These are phyloP conservation scores for Leucoptera coffeella DNA, from an alignment of 2,888 invertebrate species.

Conservation along the genomic window DNA sequence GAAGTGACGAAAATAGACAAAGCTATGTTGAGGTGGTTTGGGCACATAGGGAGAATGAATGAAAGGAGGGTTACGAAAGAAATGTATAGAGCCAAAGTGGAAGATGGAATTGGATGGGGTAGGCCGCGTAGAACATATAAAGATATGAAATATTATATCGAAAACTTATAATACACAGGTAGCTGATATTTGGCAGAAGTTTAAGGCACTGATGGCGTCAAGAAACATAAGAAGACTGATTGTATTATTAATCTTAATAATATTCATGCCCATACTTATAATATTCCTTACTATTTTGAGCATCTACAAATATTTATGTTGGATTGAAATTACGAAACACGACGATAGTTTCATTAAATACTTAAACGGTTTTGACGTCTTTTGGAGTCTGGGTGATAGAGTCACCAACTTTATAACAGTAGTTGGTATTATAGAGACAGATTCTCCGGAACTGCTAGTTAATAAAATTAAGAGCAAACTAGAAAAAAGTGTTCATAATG, in stretches of 20 bases:
- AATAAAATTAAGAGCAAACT: constrained; percentile 16
- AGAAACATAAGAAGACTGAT: constrained; percentile 9
- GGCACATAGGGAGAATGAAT: too few relatives aligned
- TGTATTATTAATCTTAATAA: constrained; percentile 10
- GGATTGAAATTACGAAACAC: constrained; percentile 13
- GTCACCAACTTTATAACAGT: constrained; percentile 49
- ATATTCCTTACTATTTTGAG: constrained; percentile 10
- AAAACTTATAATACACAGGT: too few relatives aligned
- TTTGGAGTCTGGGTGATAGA: constrained; percentile 48
- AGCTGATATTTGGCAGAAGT: too few relatives aligned
- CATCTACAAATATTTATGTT: constrained; percentile 20
- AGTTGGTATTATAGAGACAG: constrained; percentile 30
- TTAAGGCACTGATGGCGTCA: constrained; percentile 6
- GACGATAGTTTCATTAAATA: constrained; percentile 31
- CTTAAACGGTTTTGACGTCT: constrained; percentile 42
- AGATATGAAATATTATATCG: too few relatives aligned
- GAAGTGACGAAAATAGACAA: too few relatives aligned
- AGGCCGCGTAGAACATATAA: too few relatives aligned
- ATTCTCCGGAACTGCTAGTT: constrained; percentile 13
- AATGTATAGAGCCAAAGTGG: too few relatives aligned
- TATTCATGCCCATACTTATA: constrained; percentile 12
- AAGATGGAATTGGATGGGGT: too few relatives aligned
- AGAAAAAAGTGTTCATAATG: constrained; percentile 10
- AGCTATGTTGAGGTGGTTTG: too few relatives aligned
- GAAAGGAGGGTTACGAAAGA: too few relatives aligned